Evolutionary conservation across 2,113 vertebrate genomes (phyloP).

Genomic region (Mastomys coucha): DNA sequence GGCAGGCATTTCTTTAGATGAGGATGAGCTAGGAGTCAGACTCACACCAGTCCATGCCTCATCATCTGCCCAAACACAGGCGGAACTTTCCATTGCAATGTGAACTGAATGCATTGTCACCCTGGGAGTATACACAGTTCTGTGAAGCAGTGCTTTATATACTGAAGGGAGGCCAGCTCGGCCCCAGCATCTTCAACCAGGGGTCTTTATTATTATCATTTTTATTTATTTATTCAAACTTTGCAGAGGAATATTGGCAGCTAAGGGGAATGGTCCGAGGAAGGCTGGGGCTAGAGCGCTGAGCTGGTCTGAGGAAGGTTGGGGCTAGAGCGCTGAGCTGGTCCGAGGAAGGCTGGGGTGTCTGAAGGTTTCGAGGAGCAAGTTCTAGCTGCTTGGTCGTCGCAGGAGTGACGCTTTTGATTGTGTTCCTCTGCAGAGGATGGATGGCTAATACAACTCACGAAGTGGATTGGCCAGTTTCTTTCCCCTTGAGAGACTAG

Average conservation of each 20-base stretch:
- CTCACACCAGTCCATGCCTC: not conserved
- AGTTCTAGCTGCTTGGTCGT: conserved; percentile 11
- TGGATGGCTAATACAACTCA: not conserved
- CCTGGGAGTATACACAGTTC: not conserved
- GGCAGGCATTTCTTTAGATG: conserved; percentile 18
- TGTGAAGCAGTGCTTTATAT: not conserved
- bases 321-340: not conserved
- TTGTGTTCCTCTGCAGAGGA: not conserved
- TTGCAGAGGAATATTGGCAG: not conserved
- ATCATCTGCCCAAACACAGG: not conserved
- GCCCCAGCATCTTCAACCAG: not conserved
- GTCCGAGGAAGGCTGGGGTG: not conserved
- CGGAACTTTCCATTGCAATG: conserved; percentile 16
- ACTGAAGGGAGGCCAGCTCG: not conserved
- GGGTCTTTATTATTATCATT: not conserved
- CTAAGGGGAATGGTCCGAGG: not conserved
- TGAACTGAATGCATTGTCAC: not conserved
- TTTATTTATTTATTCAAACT: not conserved
- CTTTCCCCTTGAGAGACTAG: conserved; percentile 7
- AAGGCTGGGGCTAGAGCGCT: not conserved
- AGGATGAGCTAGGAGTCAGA: conserved; percentile 15
- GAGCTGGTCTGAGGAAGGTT: not conserved
- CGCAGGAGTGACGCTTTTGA: not conserved
- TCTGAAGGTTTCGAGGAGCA: not conserved
- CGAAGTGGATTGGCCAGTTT: conserved; percentile 46